phyloP scores from a whole-genome alignment of 2,797 vertebrate genomes.

The Clarias laeviceps region DNA sequence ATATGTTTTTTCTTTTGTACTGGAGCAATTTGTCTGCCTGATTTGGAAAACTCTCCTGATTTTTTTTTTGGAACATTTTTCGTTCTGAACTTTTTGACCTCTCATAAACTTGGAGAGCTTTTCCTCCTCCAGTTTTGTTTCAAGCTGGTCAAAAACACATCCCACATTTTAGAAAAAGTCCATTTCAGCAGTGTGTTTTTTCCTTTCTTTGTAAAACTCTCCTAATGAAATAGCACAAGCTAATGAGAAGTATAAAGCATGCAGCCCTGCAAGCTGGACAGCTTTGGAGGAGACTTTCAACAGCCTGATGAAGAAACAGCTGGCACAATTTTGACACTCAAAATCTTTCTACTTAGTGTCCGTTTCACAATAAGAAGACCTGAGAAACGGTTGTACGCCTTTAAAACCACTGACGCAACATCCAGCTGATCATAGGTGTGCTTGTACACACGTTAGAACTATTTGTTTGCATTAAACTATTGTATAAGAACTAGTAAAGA shows the following conservation, averaged over 20 bases:
- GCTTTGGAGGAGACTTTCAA: neutral
- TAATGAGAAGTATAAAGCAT: neutral
- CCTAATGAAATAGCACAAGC: neutral
- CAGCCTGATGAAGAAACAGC: neutral
- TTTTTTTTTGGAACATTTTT: neutral
- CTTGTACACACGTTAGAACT: neutral
- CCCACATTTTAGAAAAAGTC: neutral
- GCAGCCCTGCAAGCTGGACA: neutral
- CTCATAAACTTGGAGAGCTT: neutral
- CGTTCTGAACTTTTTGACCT: neutral
- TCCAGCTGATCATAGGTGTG: constrained; percentile 23
- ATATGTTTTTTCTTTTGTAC: neutral
- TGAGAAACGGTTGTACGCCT: constrained; percentile 21
- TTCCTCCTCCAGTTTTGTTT: neutral
- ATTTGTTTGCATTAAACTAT: too few species aligned
- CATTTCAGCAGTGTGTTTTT: neutral
- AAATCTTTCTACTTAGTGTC: neutral
- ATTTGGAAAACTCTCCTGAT: neutral
- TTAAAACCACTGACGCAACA: constrained; percentile 21
- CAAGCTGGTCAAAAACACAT: neutral
- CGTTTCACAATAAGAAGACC: too few species aligned
- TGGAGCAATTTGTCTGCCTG: neutral
- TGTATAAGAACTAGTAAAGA: neutral
- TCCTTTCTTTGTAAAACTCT: neutral
- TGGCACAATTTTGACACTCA: neutral